A percentile compares a stretch with the other conserved stretches of the same genome.
Conservation (phyloP, 2,888 invertebrate genomes). For the Pheosia gnoma region DNA sequence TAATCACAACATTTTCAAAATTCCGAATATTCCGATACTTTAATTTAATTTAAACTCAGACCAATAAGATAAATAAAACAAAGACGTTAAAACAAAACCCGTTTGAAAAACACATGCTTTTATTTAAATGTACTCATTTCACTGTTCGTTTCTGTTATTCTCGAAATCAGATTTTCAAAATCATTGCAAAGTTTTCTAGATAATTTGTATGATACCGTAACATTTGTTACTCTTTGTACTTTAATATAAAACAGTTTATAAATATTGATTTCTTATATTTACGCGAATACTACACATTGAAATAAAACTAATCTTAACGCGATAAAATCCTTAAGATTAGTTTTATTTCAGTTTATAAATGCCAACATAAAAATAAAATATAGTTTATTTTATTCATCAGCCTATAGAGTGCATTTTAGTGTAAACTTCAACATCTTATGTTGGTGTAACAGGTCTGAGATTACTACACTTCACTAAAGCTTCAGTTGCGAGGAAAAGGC, state of each 20-base stretch:
- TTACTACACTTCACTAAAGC: background rate
- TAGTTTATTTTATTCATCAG: background rate
- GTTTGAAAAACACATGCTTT: background rate
- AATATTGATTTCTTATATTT: no score
- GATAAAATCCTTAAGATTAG: no score
- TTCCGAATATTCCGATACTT: background rate
- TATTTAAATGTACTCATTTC: background rate
- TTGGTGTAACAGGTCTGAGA: constrained; percentile 1
- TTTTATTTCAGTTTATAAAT: background rate
- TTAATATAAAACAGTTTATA: background rate
- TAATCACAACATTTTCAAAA: constrained; percentile 10
- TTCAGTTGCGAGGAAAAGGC: background rate
- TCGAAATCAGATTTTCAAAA: no score
- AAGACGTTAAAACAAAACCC: background rate
- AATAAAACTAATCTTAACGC: no score
- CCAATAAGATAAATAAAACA: no score
- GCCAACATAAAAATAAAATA: background rate
- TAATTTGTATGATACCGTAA: background rate
- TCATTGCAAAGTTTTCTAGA: background rate
- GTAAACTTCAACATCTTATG: background rate
- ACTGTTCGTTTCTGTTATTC: no score
- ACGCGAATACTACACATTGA: no score
- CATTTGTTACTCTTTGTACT: constrained; percentile 4
- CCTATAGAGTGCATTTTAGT: background rate
- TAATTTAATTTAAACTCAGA: background rate